phyloP scores from a whole-genome alignment of 2,888 invertebrate species.

The Polydrusus tereticollis region DNA sequence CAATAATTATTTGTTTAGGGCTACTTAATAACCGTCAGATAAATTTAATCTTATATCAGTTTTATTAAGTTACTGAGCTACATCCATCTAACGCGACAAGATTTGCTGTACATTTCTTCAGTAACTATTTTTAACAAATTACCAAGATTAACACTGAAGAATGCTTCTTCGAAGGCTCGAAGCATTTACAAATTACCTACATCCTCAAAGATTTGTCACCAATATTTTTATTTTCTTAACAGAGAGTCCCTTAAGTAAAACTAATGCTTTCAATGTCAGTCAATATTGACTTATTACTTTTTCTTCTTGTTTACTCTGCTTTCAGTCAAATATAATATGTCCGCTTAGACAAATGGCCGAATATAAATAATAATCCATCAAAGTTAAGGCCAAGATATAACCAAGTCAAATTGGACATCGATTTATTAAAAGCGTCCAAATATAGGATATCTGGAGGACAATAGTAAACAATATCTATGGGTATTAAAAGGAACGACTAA shows the following conservation, averaged over 20 bases:
- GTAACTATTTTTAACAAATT: too few species aligned
- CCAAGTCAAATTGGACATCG: slow-evolving; percentile 13
- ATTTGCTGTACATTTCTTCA: too few species aligned
- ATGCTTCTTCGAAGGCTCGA: too few species aligned
- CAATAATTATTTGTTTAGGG: too few species aligned
- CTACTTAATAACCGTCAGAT: too few species aligned
- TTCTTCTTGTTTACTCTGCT: slow-evolving; percentile 24
- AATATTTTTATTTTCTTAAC: slow-evolving; percentile 3
- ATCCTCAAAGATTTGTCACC: neutral
- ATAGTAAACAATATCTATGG: neutral
- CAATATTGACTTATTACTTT: slow-evolving; percentile 28
- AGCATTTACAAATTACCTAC: too few species aligned
- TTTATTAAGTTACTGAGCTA: too few species aligned
- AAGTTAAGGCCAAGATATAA: slow-evolving; percentile 13
- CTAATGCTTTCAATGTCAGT: slow-evolving; percentile 23
- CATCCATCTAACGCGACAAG: too few species aligned
- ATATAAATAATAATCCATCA: slow-evolving; percentile 34
- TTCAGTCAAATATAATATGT: slow-evolving; percentile 17
- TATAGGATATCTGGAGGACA: neutral
- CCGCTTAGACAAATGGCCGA: slow-evolving; percentile 22
- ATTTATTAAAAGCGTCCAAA: slow-evolving; percentile 16
- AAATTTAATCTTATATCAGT: too few species aligned
- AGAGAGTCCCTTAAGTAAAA: slow-evolving; percentile 17
- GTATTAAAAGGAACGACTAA: neutral
- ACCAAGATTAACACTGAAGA: too few species aligned